These are phyloP conservation scores for Nycticryphes semicollaris DNA, from an alignment of 2,113 vertebrate species.

Conservation along the genomic window DNA sequence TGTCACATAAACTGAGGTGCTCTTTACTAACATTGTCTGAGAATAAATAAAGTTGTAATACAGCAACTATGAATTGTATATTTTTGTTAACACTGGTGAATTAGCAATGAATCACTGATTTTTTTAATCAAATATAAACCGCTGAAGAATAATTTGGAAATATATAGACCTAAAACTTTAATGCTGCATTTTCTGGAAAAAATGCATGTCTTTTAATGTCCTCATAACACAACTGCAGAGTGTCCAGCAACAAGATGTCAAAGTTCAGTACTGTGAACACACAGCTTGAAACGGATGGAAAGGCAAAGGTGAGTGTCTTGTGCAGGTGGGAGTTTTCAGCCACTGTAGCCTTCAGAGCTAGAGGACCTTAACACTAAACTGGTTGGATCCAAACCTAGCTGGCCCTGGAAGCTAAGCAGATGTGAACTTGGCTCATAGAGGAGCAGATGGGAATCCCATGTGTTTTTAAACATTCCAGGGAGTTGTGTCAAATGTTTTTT, in stretches of 20 bases:
- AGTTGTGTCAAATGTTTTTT: background rate
- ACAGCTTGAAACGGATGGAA: background rate
- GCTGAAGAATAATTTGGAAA: background rate
- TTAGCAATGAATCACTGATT: background rate
- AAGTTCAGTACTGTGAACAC: background rate
- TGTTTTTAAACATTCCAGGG: background rate
- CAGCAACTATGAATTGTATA: background rate
- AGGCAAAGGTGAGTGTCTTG: background rate
- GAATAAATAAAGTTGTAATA: background rate
- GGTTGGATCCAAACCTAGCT: background rate
- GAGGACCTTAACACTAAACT: background rate
- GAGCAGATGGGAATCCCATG: background rate
- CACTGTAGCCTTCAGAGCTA: background rate
- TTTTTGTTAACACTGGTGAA: background rate
- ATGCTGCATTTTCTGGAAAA: background rate
- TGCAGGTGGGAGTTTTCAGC: background rate
- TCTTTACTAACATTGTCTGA: slow-evolving; percentile 29
- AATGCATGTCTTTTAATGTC: background rate
- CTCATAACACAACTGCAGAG: background rate
- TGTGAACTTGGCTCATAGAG: background rate
- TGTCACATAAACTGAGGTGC: background rate
- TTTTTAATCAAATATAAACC: background rate
- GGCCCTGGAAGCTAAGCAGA: background rate
- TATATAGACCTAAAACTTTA: background rate
- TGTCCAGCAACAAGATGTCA: background rate